Percentiles rank a stretch among this genome's conserved stretches.
Evolutionary conservation across 1,140 invertebrate genomes (phyloP).

Genomic region (Physella acuta): DNA sequence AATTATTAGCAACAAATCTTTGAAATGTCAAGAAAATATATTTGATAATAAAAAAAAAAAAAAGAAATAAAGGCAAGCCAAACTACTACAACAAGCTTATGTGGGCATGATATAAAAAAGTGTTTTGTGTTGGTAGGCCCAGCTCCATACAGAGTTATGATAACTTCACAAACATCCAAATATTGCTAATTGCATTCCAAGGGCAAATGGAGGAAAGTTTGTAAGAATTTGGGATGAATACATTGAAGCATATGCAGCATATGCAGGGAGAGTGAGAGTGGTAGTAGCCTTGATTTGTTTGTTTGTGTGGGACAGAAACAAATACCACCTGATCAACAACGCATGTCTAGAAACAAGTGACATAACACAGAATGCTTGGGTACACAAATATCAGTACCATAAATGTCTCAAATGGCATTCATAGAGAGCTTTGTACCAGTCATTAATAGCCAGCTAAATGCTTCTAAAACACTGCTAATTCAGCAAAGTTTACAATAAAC

Average conservation of each 20-base stretch:
- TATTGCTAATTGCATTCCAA: constrained; percentile 17
- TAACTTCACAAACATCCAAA: constrained; percentile 12
- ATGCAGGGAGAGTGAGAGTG: not conserved
- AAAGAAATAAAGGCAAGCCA: constrained; percentile 20
- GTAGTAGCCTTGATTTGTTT: no score
- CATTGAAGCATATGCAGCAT: constrained; percentile 3
- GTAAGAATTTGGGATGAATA: constrained; percentile 11
- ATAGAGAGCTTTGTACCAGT: constrained; percentile 19
- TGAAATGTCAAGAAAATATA: not conserved
- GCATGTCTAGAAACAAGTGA: not conserved
- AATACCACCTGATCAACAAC: no score
- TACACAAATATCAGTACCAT: not conserved
- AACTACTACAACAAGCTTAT: constrained; percentile 8
- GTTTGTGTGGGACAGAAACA: no score
- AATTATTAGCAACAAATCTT: no score
- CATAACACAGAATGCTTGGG: no score
- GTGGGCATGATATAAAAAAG: not conserved
- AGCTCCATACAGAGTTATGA: constrained; percentile 6
- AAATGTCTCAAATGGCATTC: constrained; percentile 12
- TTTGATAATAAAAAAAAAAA: constrained; percentile 5
- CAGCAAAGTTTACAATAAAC: not conserved
- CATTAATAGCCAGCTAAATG: not conserved
- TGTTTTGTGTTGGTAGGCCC: not conserved
- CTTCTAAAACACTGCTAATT: not conserved
- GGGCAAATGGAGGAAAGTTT: not conserved